Evolutionary conservation across 2,113 vertebrate genomes (phyloP).

Genomic region (Herpailurus yagouaroundi): DNA sequence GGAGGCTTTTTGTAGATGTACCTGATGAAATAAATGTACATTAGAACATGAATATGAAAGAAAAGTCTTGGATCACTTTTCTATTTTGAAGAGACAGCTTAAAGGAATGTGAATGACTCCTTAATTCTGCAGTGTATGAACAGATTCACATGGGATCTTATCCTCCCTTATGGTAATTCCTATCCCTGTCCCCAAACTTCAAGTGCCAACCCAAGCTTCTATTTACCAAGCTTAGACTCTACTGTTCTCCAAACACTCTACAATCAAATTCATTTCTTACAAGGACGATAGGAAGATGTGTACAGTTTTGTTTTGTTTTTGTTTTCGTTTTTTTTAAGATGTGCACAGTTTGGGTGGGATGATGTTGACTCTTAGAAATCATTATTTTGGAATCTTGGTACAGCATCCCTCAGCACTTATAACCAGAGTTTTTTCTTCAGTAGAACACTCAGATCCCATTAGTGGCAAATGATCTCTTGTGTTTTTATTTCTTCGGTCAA

Average conservation of each 20-base stretch:
- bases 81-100: background rate
- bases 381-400: background rate
- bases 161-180: background rate
- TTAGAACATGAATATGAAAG: background rate
- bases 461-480: background rate
- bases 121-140: background rate
- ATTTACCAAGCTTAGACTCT: background rate
- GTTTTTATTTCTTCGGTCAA: conserved; percentile 48
- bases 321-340: background rate
- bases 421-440: background rate
- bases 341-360: background rate
- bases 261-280: background rate
- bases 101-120: background rate
- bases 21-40: background rate
- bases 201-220: rapidly evolving
- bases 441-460: background rate
- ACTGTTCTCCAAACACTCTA: background rate
- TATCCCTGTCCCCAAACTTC: background rate
- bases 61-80: background rate
- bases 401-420: background rate
- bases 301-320: background rate
- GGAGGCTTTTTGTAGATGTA: background rate
- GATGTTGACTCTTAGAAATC: background rate
- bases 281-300: background rate
- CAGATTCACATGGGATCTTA: background rate